Evolutionary conservation across 2,797 vertebrate species (phyloP).

Genomic region (Alcedo quadribrachys): DNA sequence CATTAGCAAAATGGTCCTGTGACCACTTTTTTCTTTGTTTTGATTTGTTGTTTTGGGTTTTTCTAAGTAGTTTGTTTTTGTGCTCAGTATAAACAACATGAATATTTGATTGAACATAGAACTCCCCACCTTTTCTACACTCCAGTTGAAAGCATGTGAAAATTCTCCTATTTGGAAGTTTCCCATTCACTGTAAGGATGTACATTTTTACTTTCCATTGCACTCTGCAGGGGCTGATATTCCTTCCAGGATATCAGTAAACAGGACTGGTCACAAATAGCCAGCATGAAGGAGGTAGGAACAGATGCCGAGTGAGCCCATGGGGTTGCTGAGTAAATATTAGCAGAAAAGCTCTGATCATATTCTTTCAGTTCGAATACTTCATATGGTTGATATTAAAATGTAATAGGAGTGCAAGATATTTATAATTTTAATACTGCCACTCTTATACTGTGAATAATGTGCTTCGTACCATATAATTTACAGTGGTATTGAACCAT

Average conservation of each 20-base stretch:
- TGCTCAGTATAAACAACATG: background rate
- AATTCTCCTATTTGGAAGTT: background rate
- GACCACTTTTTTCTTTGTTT: background rate
- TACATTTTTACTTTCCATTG: background rate
- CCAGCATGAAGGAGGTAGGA: background rate
- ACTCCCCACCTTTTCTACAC: background rate
- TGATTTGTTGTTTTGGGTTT: rapidly evolving
- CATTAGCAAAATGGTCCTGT: background rate
- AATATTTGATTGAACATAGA: background rate
- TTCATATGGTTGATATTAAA: background rate
- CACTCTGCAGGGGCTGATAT: background rate
- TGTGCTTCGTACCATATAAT: background rate
- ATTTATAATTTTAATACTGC: background rate
- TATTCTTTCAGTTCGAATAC: background rate
- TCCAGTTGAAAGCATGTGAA: background rate
- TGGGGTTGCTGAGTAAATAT: background rate
- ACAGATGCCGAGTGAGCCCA: background rate
- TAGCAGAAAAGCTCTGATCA: background rate
- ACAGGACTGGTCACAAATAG: background rate
- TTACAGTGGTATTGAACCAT: background rate
- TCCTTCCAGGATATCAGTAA: background rate
- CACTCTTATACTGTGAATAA: background rate
- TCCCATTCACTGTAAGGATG: background rate
- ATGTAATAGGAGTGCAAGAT: background rate
- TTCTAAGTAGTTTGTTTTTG: background rate